These are phyloP conservation scores for Ormyrus labotus DNA, from an alignment of 2,888 invertebrate species.

Conservation along the genomic window DNA sequence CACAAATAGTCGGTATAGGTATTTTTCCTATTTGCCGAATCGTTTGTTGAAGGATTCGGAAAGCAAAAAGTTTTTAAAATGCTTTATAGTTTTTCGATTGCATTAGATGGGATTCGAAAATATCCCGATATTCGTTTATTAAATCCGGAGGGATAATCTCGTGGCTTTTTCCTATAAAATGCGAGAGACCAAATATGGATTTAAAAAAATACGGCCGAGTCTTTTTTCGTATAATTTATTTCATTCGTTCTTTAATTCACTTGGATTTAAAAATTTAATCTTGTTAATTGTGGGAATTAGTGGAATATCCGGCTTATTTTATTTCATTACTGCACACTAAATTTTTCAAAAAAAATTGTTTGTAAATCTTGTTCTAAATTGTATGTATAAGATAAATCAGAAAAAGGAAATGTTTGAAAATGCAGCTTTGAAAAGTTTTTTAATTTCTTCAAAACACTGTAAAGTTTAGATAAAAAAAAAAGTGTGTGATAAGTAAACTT, in stretches of 20 bases:
- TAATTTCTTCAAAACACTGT: too few relatives aligned
- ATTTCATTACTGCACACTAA: too few relatives aligned
- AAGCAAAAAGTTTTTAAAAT: not conserved
- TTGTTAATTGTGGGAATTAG: not conserved
- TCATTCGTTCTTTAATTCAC: not conserved
- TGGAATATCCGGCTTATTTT: too few relatives aligned
- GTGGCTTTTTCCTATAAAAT: conserved; percentile 8
- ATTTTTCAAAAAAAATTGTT: too few relatives aligned
- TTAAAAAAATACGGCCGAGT: not conserved
- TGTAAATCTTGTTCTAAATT: too few relatives aligned
- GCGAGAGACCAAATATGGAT: not conserved
- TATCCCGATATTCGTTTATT: conserved; percentile 35
- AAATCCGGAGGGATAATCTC: conserved; percentile 20
- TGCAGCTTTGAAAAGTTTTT: too few relatives aligned
- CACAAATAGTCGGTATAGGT: not conserved
- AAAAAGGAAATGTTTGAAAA: too few relatives aligned
- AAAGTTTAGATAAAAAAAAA: too few relatives aligned
- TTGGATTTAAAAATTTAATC: conserved; percentile 27
- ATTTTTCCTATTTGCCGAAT: not conserved
- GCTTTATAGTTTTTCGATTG: conserved; percentile 37
- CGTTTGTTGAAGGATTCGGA: conserved; percentile 11
- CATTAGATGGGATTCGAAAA: conserved; percentile 26
- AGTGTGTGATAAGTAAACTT: not conserved
- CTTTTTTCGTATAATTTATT: conserved; percentile 9
- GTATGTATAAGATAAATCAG: too few relatives aligned